phyloP scores from a whole-genome alignment of 2,797 vertebrate species.

The Mustela erminea region DNA sequence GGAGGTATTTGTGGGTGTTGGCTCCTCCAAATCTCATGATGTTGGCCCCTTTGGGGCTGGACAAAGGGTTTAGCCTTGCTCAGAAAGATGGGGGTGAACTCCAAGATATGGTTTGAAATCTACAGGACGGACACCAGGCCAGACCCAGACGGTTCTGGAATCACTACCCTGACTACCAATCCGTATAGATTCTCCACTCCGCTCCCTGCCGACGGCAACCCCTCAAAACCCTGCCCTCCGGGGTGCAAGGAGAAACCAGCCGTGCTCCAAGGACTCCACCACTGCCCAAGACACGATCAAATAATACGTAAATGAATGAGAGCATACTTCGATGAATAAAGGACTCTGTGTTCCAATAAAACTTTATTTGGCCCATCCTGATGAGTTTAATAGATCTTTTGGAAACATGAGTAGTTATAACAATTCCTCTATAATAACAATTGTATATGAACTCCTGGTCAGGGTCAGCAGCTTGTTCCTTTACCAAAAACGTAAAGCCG shows the following conservation, averaged over 20 bases:
- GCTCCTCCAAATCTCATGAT: background rate
- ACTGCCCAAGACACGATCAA: background rate
- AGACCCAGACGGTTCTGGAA: background rate
- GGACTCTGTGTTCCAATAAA: constrained; percentile 70
- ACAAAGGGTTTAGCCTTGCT: background rate
- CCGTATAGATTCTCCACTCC: background rate
- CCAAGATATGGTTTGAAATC: background rate
- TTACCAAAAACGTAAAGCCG: constrained; percentile 23
- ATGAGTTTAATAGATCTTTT: constrained; percentile 78
- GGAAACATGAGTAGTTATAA: constrained; percentile 70
- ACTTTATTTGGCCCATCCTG: constrained; percentile 81
- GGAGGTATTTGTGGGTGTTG: background rate
- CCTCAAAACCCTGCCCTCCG: background rate
- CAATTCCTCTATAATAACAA: constrained; percentile 60
- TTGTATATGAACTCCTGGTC: constrained; percentile 63
- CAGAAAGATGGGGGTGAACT: background rate
- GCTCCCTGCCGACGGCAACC: no score
- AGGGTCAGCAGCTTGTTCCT: constrained; percentile 73
- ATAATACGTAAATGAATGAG: background rate
- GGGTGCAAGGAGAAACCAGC: background rate
- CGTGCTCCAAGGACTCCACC: rapidly evolving
- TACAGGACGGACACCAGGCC: background rate
- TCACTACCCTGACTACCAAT: background rate
- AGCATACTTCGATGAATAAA: background rate
- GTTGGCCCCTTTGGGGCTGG: background rate